phyloP scores from a whole-genome alignment of 2,113 vertebrate species.

The Perognathus longimembris region DNA sequence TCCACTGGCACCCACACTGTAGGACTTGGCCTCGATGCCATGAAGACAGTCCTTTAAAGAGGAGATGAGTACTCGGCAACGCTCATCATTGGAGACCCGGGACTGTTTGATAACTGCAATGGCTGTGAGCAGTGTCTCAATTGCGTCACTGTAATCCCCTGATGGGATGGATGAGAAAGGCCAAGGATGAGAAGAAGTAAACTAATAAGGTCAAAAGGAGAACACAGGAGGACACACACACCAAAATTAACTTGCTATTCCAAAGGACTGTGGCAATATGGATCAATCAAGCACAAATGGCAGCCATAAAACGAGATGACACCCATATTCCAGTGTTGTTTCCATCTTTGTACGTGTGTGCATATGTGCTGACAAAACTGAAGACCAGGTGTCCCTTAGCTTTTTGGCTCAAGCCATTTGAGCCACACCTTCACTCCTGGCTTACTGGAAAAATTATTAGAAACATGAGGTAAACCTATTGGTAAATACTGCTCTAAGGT shows the following conservation, averaged over 20 bases:
- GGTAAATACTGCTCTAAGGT: neutral
- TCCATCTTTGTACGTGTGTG: too few relatives aligned
- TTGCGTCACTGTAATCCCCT: slow-evolving; percentile 94
- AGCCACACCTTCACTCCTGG: too few relatives aligned
- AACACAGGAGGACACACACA: neutral
- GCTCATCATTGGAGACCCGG: slow-evolving; percentile 93
- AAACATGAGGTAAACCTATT: neutral
- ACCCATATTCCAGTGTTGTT: too few relatives aligned
- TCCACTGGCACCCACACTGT: slow-evolving; percentile 86
- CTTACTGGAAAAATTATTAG: neutral
- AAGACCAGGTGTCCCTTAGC: too few relatives aligned
- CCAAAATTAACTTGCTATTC: neutral
- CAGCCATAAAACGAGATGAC: neutral
- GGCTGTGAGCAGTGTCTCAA: slow-evolving; percentile 96
- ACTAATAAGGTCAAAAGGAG: slow-evolving; percentile 4
- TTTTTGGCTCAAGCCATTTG: too few relatives aligned
- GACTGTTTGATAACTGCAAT: slow-evolving; percentile 98
- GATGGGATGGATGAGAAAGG: slow-evolving; percentile 47
- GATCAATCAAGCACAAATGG: neutral
- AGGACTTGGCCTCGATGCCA: slow-evolving; percentile 95
- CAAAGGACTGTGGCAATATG: neutral
- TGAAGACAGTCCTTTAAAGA: slow-evolving; percentile 97
- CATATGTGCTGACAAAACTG: too few relatives aligned
- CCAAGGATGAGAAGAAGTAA: slow-evolving; percentile 52
- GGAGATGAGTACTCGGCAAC: slow-evolving; percentile 94